Base-by-base conservation (phyloP, 2,797 vertebrate species). In the Labeo calbasu region DNA sequence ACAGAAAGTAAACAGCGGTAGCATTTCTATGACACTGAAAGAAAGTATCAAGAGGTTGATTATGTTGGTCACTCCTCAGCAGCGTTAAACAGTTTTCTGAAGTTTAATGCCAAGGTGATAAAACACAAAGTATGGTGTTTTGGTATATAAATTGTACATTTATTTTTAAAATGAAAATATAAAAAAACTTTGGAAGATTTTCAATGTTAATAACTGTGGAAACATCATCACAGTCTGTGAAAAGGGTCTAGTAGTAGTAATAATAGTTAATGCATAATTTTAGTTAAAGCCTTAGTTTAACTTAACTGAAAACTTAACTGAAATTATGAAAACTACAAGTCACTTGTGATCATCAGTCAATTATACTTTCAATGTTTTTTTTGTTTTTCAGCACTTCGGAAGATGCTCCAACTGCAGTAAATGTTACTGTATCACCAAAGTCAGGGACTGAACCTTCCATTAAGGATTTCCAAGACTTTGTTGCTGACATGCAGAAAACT, bases 401-500 rank as follows among this genome's bases (percentile, higher is more conserved):
- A 76, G 91, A 92, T 2, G 82, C 55, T 21, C 90, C 84, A 84
- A 89, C 69, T 63, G 90, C 88, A 28, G 85, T 40, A 43, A 97
- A 97, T 19, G 32, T 89, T 77, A 96, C 96, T 17, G 81, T 86
- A 40, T 78, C 91, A 19, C 90, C 92, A 5, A 86, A 92, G 70
- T 90, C 93, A 82, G 92, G 89, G 59, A 94, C 93, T 84, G 91
- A 93, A 73, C 92, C 95, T 0, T 92, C 92, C 23, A 85, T 92
- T n/a, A 96, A 86, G 36, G 97, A 98, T 91, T 98, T 99, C 94
- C 97, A 96, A 92, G 97, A 98, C 83, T 98, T 99, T 89, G 96
- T 99, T 85, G 85, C 94, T 48, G 97, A 98, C 91, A 98, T 99
- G 96, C 98, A 99, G 90, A 97, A 96, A 93, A 99, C 97, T 13